These are phyloP conservation scores for Rhamphomyia laevipes DNA, from an alignment of 2,888 invertebrate species.

Conservation along the genomic window DNA sequence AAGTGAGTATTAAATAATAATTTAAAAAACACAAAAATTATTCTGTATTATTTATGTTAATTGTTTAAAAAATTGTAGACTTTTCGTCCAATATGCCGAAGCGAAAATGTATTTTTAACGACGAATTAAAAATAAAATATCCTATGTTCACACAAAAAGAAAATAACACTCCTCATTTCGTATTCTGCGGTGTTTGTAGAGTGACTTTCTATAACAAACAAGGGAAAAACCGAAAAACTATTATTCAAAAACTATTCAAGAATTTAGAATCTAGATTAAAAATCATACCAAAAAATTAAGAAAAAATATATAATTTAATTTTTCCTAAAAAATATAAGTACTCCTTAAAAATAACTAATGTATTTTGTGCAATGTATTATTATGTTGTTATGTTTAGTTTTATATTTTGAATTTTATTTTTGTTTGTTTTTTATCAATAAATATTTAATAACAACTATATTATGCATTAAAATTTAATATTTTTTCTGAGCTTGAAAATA, in stretches of 20 bases:
- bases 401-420: neutral
- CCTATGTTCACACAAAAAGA: neutral
- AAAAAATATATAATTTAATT: neutral
- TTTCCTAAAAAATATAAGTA: neutral
- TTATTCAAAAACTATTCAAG: neutral
- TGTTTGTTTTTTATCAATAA: neutral
- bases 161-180: neutral
- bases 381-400: neutral
- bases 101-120: conserved; percentile 1
- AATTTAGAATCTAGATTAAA: neutral
- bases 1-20: too few species aligned
- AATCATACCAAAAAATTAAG: neutral
- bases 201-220: neutral
- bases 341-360: neutral
- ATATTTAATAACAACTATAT: neutral
- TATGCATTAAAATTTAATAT: neutral
- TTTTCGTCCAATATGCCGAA: neutral
- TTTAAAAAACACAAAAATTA: too few species aligned
- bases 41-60: too few species aligned
- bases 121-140: neutral
- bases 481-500: neutral
- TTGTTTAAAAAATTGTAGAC: too few species aligned
- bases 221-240: conserved; percentile 3
- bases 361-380: neutral
- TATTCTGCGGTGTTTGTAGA: neutral